Conservation (phyloP, 2,113 vertebrate species). For the Coracopsis vasa region DNA sequence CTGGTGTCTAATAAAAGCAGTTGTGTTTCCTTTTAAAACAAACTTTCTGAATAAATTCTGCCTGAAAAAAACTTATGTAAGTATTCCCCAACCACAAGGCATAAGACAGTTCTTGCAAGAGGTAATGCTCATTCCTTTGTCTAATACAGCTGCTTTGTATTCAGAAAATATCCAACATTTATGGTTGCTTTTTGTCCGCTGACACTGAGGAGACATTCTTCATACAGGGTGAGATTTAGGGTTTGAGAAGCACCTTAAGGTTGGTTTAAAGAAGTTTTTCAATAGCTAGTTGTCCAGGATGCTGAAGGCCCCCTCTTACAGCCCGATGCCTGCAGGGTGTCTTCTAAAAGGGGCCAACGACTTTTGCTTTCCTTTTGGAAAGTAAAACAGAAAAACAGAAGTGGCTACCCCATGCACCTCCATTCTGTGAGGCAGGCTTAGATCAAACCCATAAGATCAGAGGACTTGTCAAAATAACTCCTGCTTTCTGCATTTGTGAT, state of each 20-base stretch:
- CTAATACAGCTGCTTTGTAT: background rate
- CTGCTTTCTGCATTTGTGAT: background rate
- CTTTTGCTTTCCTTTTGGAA: background rate
- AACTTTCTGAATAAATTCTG: background rate
- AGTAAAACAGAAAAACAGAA: background rate
- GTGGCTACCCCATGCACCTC: background rate
- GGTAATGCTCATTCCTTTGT: background rate
- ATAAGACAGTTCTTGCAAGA: background rate
- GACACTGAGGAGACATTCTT: background rate
- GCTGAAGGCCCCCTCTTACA: background rate
- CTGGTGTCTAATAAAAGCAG: background rate
- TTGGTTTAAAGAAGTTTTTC: background rate
- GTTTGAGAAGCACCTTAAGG: background rate
- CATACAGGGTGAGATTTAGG: background rate
- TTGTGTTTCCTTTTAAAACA: background rate
- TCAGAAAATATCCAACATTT: background rate
- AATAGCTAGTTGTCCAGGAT: background rate
- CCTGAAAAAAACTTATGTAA: background rate
- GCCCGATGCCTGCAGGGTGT: background rate
- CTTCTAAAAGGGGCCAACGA: background rate
- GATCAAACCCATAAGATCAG: background rate
- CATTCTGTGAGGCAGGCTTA: background rate
- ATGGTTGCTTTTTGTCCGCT: fast-evolving
- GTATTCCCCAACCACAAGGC: background rate
- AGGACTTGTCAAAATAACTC: background rate